Base-by-base conservation (phyloP, 2,797 vertebrate genomes). In the Hypotaenidia philippensis region DNA sequence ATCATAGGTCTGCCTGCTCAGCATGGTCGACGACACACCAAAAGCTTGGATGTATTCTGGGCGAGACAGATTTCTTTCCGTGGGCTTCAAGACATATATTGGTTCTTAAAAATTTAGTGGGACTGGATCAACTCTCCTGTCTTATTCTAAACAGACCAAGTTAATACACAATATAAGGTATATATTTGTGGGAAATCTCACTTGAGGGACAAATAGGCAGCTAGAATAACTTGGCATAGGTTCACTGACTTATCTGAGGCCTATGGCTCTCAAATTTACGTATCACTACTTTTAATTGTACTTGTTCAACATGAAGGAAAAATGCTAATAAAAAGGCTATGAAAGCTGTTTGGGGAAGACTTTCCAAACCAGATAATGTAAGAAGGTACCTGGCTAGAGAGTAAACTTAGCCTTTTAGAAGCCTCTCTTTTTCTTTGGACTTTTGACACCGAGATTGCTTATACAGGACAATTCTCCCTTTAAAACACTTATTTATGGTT, bases 1-100 rank as follows among this genome's bases (percentile, higher is more conserved):
- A 91, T 91, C 86, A 50, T 36, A 87, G 87, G 34, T 71, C n/a
- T 92, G 57, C 81, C 95, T 97, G 94, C 96, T 95, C 93, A 90
- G 96, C 96, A 69, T 95, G 97, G 94, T 90, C 27, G 64, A 53
- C 59, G 93, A 90, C 72, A 90, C 40, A 50, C 93, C 82, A 81
- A 36, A 91, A 90, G 64, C 90, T 68, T 70, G 72, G 90, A 87
- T 52, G 55, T 45, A 79, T 94, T 95, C 90, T 70, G 41, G 38
- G 21, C 83, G 68, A 71, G 55, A 53, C 53, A 72, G 80, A 60
- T 91, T 93, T 75, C 61, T 77, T 88, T 52, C 57, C 13, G 3
- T 72, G 25, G 26, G 61, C 76, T 38, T 72, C 47, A 87, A 68
- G 76, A 91, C 34, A 56, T 53, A 52, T 47, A 75, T 61, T 64